These are phyloP conservation scores for Enteromius trimaculatus DNA, from an alignment of 2,797 vertebrate species.

Conservation along the genomic window DNA sequence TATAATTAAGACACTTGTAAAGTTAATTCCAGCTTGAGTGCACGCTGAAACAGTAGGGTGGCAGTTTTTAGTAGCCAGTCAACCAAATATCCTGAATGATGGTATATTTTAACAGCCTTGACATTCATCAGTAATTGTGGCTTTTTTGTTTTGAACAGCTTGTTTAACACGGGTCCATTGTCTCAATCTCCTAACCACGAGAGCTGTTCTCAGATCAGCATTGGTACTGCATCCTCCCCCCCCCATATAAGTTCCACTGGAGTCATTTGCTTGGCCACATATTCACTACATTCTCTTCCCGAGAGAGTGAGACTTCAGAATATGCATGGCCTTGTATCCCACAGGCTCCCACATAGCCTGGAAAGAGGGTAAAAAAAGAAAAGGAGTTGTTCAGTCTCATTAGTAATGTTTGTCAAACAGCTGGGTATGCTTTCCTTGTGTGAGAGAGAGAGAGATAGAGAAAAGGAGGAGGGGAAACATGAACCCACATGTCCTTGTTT, in stretches of 20 bases:
- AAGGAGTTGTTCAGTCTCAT: constrained; percentile 66
- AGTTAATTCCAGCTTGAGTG: background rate
- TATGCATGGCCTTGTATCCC: constrained; percentile 49
- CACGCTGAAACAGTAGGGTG: background rate
- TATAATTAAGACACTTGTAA: background rate
- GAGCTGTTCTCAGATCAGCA: constrained; percentile 33
- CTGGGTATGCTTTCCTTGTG: constrained; percentile 73
- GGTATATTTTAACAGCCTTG: background rate
- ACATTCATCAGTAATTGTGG: background rate
- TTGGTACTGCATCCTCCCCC: constrained; percentile 22
- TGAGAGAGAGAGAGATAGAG: constrained; percentile 25
- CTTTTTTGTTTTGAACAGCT: constrained; percentile 10
- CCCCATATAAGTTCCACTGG: constrained; percentile 37
- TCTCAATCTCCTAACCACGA: constrained; percentile 4
- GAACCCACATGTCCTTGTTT: constrained; percentile 31
- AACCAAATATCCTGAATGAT: background rate
- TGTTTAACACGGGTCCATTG: background rate
- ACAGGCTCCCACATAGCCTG: constrained; percentile 6
- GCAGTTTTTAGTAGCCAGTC: background rate
- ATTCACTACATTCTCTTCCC: constrained; percentile 65
- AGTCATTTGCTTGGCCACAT: constrained; percentile 69
- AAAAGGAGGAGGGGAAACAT: constrained; percentile 28
- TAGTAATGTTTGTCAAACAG: constrained; percentile 74
- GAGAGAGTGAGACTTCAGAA: constrained; percentile 68
- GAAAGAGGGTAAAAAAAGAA: constrained; percentile 54